Percentiles rank a stretch among this genome's conserved stretches.
Conservation (phyloP, 2,888 invertebrate genomes). For the Platycheirus rosarum region DNA sequence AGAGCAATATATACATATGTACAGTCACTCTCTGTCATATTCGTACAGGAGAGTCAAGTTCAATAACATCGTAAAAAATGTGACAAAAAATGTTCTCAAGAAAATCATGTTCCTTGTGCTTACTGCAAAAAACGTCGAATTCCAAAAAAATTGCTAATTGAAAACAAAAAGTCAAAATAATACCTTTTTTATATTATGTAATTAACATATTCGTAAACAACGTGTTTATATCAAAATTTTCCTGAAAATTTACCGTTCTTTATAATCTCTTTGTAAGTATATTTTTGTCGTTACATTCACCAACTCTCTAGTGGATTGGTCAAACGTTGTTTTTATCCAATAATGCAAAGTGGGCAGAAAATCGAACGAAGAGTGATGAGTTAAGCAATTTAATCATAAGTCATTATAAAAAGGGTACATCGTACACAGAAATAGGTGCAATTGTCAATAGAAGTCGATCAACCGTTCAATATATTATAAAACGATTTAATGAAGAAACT, state of each 20-base stretch:
- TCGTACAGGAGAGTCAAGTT: background rate
- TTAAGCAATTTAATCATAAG: background rate
- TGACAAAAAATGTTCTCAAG: background rate
- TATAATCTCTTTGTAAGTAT: background rate
- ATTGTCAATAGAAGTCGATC: slow-evolving; percentile 2
- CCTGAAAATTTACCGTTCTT: too few species aligned
- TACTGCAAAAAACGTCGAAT: too few species aligned
- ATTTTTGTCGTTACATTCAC: background rate
- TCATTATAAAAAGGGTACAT: background rate
- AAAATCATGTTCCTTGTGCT: background rate
- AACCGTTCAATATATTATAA: background rate
- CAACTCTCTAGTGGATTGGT: background rate
- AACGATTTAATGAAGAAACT: background rate
- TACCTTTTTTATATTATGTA: too few species aligned
- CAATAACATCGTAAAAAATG: background rate
- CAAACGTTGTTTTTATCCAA: background rate
- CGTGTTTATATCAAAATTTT: too few species aligned
- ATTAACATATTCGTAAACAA: too few species aligned
- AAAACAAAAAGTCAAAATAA: too few species aligned
- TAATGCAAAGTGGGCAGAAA: slow-evolving; percentile 1
- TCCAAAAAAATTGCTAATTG: too few species aligned
- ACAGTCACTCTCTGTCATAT: background rate
- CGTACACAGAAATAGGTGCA: background rate
- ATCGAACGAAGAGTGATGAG: slow-evolving; percentile 4
- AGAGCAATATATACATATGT: background rate